phyloP scores from a whole-genome alignment of 2,797 vertebrate species.

The Dromococcyx pavoninus region DNA sequence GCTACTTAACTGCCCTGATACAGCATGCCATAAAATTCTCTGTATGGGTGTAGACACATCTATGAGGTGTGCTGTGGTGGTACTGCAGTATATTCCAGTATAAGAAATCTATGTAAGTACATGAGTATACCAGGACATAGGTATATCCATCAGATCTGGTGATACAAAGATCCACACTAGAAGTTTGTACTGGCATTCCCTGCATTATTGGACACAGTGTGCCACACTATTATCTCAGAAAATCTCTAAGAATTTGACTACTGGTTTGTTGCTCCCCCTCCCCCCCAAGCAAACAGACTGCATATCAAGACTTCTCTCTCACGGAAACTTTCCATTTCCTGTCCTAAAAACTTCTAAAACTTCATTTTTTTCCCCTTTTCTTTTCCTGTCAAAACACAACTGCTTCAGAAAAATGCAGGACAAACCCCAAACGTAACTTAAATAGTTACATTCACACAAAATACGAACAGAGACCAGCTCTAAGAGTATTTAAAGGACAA shows the following conservation, averaged over 20 bases:
- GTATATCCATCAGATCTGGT: neutral
- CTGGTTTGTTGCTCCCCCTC: neutral
- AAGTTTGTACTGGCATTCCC: neutral
- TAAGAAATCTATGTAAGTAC: neutral
- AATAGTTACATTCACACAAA: neutral
- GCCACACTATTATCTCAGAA: neutral
- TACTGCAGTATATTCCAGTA: neutral
- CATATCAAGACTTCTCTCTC: neutral
- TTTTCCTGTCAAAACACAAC: neutral
- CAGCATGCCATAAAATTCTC: neutral
- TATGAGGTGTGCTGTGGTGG: neutral
- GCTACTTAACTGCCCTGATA: neutral
- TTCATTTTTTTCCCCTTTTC: accelerated
- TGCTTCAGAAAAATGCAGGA: neutral
- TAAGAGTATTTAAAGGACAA: constrained; percentile 20
- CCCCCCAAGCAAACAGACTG: neutral
- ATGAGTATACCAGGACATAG: neutral
- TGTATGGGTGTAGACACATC: neutral
- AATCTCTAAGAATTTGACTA: neutral
- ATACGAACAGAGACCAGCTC: neutral
- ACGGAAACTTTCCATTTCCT: neutral
- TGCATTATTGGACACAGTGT: neutral
- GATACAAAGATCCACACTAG: neutral
- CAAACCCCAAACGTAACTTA: neutral
- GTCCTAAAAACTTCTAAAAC: neutral